Conservation (phyloP, 92 coral and sea anemone genomes). For the Phenganax marumi region DNA sequence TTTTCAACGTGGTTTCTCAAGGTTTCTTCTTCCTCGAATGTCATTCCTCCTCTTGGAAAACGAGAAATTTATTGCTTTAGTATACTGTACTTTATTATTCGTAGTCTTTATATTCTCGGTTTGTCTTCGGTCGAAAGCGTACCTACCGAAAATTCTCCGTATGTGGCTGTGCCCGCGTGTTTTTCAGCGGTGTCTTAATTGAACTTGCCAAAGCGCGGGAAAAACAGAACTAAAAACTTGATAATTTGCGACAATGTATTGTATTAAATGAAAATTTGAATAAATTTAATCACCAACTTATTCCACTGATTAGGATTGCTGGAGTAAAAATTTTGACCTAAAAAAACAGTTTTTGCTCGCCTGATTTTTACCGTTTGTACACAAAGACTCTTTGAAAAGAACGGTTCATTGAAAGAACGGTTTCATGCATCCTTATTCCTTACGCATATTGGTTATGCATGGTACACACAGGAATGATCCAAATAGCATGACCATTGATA, state of each 20-base stretch:
- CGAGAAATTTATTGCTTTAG: too few relatives aligned
- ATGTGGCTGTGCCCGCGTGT: too few relatives aligned
- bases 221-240: too few relatives aligned
- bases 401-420: background rate
- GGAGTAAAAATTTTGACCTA: background rate
- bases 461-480: background rate
- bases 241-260: too few relatives aligned
- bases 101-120: too few relatives aligned
- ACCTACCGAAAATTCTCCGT: too few relatives aligned
- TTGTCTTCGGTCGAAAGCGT: too few relatives aligned
- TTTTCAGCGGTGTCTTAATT: too few relatives aligned
- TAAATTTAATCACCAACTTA: background rate
- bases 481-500: background rate
- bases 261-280: too few relatives aligned
- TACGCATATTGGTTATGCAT: constrained; percentile 5
- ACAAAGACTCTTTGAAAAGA: background rate
- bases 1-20: background rate
- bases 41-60: background rate
- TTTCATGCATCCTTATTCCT: background rate
- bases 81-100: too few relatives aligned
- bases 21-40: background rate
- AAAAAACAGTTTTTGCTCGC: background rate
- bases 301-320: background rate
- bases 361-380: background rate
- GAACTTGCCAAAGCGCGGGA: too few relatives aligned